A percentile compares a stretch with the other conserved stretches of the same genome.
These are phyloP conservation scores for Chrysolina haemoptera DNA, from an alignment of 2,888 invertebrate genomes.

Conservation along the genomic window DNA sequence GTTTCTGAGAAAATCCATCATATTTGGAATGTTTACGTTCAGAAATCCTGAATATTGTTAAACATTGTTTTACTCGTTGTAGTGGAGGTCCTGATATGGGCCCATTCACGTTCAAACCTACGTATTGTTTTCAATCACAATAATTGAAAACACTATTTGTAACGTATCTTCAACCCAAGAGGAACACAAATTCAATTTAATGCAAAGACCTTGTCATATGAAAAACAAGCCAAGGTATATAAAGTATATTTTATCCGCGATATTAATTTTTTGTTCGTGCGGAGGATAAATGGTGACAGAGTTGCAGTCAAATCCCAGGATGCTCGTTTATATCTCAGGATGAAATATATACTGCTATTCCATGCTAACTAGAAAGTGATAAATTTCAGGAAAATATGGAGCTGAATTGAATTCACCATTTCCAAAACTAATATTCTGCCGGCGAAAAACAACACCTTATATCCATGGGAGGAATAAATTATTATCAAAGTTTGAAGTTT, in stretches of 20 bases:
- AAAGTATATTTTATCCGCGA: slow-evolving; percentile 9
- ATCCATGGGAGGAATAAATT: slow-evolving; percentile 29
- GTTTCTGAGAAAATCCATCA: no score
- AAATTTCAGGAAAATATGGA: slow-evolving; percentile 34
- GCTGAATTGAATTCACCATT: slow-evolving; percentile 26
- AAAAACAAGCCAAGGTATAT: slow-evolving; percentile 1
- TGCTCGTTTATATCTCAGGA: slow-evolving; percentile 34
- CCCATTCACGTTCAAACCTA: no score
- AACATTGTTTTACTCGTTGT: no score
- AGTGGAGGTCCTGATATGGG: no score
- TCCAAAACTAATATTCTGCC: slow-evolving; percentile 21
- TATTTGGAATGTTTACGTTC: no score
- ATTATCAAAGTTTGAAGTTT: slow-evolving; percentile 34
- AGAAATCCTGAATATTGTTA: no score
- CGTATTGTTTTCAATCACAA: no score
- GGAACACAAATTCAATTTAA: not conserved
- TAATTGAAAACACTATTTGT: no score
- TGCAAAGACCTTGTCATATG: not conserved
- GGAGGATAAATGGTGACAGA: slow-evolving; percentile 14
- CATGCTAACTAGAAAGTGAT: slow-evolving; percentile 42
- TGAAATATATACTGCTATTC: slow-evolving; percentile 44
- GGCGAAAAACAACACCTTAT: not conserved
- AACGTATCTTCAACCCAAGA: not conserved
- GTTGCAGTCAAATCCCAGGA: slow-evolving; percentile 29
- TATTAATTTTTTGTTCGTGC: slow-evolving; percentile 4